These are phyloP conservation scores for Lepus americanus DNA, from an alignment of 2,113 vertebrate genomes.

Conservation along the genomic window DNA sequence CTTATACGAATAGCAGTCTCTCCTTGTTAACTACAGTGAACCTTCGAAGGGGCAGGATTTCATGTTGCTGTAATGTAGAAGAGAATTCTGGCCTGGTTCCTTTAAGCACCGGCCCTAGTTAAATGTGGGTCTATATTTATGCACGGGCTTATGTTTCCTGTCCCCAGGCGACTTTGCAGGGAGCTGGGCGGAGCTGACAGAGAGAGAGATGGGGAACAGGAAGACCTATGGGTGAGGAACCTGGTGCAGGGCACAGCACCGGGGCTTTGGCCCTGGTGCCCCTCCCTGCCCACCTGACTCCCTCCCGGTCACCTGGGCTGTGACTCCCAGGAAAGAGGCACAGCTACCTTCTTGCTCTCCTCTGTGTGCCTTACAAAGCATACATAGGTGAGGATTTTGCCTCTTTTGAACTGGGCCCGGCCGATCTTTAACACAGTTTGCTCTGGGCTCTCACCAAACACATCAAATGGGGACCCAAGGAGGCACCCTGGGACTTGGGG, in stretches of 20 bases:
- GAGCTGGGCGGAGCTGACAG: not conserved
- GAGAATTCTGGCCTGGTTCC: not conserved
- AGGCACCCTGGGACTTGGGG: not conserved
- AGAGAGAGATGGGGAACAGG: too few relatives aligned
- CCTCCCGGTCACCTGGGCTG: not conserved
- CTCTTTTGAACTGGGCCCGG: not conserved
- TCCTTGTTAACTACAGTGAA: slow-evolving; percentile 4
- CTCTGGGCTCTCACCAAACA: not conserved
- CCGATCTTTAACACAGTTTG: not conserved
- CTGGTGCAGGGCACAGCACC: not conserved
- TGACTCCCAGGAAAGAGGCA: not conserved
- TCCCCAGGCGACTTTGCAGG: not conserved
- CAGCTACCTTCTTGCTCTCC: not conserved
- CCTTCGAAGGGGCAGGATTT: not conserved
- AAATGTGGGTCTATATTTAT: not conserved
- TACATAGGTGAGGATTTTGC: not conserved
- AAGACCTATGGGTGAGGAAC: not conserved
- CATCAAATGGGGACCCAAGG: not conserved
- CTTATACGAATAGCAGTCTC: not conserved
- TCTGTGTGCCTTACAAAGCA: not conserved
- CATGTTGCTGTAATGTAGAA: not conserved
- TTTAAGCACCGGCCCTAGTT: slow-evolving; percentile 32
- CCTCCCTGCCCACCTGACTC: not conserved
- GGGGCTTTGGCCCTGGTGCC: not conserved
- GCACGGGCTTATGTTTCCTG: not conserved